Evolutionary conservation across 2,888 invertebrate genomes (phyloP).

Genomic region (Caenorhabditis auriculariae): DNA sequence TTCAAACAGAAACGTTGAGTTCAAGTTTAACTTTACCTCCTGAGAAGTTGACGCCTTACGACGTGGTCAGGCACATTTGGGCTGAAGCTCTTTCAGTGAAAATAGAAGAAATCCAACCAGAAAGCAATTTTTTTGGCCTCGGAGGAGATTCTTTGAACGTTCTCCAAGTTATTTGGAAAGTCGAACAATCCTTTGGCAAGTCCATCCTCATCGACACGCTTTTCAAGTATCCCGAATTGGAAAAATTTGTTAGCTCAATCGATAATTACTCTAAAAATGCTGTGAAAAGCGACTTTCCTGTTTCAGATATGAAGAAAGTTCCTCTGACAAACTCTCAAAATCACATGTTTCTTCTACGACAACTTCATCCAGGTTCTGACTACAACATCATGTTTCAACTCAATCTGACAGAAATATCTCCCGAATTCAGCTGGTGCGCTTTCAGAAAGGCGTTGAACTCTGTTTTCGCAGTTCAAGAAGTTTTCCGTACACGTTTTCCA

Average conservation of each 20-base stretch:
- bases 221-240: conserved; percentile 41
- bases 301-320: conserved; percentile 1
- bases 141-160: conserved; percentile 59
- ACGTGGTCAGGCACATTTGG: conserved; percentile 7
- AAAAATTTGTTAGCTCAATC: conserved; percentile 15
- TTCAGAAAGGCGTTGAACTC: conserved; percentile 23
- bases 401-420: too few relatives aligned
- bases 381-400: conserved; percentile 57
- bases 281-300: not conserved
- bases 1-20: conserved; percentile 1
- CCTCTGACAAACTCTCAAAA: conserved; percentile 51
- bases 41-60: not conserved
- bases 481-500: conserved; percentile 34
- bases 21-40: not conserved
- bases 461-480: conserved; percentile 36
- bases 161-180: conserved; percentile 52
- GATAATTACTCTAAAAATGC: too few relatives aligned
- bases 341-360: conserved; percentile 51
- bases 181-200: conserved; percentile 26
- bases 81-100: conserved; percentile 9
- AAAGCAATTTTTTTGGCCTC: conserved; percentile 42
- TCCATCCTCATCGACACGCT: conserved; percentile 31
- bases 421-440: conserved; percentile 14
- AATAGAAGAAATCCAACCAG: not conserved
- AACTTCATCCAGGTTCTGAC: conserved; percentile 30